Evolutionary conservation across 1,140 invertebrate species (phyloP), one percentile per base, ranked within the genome.

Genomic region (Drosophila carrolli): DNA sequence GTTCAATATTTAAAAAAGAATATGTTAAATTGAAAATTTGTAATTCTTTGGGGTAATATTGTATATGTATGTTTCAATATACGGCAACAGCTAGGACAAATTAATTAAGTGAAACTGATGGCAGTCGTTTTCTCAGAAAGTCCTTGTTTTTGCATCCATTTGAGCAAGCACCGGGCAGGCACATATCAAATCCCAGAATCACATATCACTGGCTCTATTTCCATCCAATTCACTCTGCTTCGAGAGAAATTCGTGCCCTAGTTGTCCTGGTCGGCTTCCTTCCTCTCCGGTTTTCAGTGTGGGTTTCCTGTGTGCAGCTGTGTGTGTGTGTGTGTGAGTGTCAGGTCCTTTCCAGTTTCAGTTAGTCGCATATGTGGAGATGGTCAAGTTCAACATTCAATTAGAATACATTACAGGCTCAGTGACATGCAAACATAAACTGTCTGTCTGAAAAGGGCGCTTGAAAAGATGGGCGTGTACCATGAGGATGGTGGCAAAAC

Each of bases 371-470:
- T 71, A 72, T 72, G 68, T 58, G 68, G 40, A 72, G 68, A 62
- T 86, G 82, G 78, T 88, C 82, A 86, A 86, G 82, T 86, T 86
- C 82, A 86, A 86, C 82, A 86, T 86, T 86, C 82, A 86, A 86
- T 86, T 88, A 86, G 82, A 88, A 88, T 86, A 86, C 83, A 88
- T 86, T 86, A 79, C 82, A 88, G 79, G 83, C 82, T 83, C 83
- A 57, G 83, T 86, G 82, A 82, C 83, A 82, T 65, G 78, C 75
- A 78, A 75, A 68, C 75, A 61, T 53, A 84, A 67, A 74, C 58
- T 85, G 75, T 73, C 72, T 79, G 72, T 77, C 78, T 82, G 75
- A 47, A 19, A n/a, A n/a, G 32, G 44, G 41, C 16, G 23, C 7
- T 16, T 8, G 19, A 14, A 19, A 27, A 23, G 38, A 32, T 9